These are phyloP conservation scores for Cryptosula pallasiana DNA, from an alignment of 2,888 invertebrate species.

Conservation along the genomic window DNA sequence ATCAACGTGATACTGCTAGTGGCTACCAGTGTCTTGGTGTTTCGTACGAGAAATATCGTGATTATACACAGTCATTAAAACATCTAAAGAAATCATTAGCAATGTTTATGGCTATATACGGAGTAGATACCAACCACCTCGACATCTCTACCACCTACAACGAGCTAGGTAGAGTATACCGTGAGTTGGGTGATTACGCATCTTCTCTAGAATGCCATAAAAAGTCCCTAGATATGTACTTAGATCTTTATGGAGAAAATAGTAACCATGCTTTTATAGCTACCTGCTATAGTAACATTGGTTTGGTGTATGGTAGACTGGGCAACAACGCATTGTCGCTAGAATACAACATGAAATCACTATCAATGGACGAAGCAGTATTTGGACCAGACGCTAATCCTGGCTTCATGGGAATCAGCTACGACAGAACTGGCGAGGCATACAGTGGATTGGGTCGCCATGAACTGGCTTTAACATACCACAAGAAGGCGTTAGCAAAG, in stretches of 20 bases:
- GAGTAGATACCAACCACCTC: background rate
- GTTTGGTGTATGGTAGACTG: background rate
- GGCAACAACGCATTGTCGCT: background rate
- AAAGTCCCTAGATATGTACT: background rate
- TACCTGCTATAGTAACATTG: background rate
- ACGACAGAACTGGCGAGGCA: background rate
- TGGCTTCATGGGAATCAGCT: background rate
- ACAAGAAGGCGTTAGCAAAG: background rate
- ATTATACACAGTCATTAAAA: too few species aligned
- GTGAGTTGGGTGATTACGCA: background rate
- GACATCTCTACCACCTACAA: background rate
- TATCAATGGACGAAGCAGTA: background rate
- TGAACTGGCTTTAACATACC: background rate
- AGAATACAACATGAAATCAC: background rate
- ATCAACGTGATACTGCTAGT: too few species aligned
- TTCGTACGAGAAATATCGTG: too few species aligned
- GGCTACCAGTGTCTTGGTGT: too few species aligned
- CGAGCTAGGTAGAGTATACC: background rate
- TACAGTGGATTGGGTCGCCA: background rate
- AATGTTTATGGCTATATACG: too few species aligned
- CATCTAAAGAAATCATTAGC: too few species aligned
- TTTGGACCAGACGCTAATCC: background rate
- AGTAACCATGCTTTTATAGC: background rate
- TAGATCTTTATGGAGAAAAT: background rate
- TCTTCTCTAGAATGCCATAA: background rate